Conservation (phyloP, 2,888 invertebrate species). For the Chrysotoxum bicinctum region DNA sequence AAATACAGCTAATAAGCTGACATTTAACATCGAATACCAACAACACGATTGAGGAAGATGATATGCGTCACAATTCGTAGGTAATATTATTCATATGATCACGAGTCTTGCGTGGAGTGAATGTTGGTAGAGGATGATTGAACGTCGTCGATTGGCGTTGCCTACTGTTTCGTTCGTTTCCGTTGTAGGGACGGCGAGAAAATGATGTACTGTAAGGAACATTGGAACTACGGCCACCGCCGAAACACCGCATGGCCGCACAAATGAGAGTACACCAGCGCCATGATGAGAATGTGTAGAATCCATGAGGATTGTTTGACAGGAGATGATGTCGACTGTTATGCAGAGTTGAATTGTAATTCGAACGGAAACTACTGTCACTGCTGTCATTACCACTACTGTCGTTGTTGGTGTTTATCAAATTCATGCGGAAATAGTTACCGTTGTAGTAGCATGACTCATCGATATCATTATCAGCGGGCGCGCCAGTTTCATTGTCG, state of each 20-base stretch:
- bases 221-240: constrained; percentile 77
- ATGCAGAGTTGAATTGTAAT: constrained; percentile 79
- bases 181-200: constrained; percentile 75
- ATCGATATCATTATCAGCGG: constrained; percentile 75
- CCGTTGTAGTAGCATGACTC: constrained; percentile 76
- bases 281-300: constrained; percentile 80
- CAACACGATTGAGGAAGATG: constrained; percentile 50
- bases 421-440: constrained; percentile 78
- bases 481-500: constrained; percentile 76
- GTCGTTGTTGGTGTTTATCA: constrained; percentile 76
- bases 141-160: constrained; percentile 77
- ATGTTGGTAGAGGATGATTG: constrained; percentile 79
- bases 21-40: constrained; percentile 63
- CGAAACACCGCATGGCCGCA: constrained; percentile 82
- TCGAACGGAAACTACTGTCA: constrained; percentile 79
- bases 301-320: constrained; percentile 77
- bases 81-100: constrained; percentile 81
- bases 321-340: constrained; percentile 79
- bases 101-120: constrained; percentile 79
- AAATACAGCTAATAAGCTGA: constrained; percentile 61
- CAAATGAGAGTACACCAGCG: constrained; percentile 81
- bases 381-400: constrained; percentile 77
- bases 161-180: constrained; percentile 70
- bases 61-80: constrained; percentile 81
- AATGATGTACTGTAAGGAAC: constrained; percentile 78